A percentile compares a stretch with the other conserved stretches of the same genome.
phyloP scores from a whole-genome alignment of 2,113 vertebrate species.

The Furnarius figulus region DNA sequence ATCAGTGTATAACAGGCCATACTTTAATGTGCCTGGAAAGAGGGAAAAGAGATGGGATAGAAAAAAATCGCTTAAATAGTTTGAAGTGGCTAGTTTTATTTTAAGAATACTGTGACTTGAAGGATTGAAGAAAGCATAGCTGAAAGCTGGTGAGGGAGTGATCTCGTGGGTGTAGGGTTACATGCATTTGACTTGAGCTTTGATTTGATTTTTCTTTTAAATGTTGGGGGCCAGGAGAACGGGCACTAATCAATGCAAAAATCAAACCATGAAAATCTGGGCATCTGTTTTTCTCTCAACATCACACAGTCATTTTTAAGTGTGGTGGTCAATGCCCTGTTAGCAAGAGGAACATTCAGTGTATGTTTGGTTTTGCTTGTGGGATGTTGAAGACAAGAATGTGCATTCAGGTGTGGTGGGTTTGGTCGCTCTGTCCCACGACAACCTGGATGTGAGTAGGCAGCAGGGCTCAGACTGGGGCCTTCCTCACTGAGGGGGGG shows the following conservation, averaged over 20 bases:
- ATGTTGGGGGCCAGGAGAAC: background rate
- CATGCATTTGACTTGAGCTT: background rate
- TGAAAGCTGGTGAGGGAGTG: background rate
- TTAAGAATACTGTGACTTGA: background rate
- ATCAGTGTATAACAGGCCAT: background rate
- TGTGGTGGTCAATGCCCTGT: background rate
- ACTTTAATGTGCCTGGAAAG: background rate
- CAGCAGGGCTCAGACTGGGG: background rate
- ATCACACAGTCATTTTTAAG: background rate
- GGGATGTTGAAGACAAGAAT: background rate
- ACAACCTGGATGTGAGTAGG: background rate
- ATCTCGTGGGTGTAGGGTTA: background rate
- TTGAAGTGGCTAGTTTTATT: background rate
- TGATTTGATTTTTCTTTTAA: background rate
- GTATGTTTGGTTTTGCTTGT: background rate
- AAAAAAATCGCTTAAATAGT: background rate
- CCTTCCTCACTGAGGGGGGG: background rate
- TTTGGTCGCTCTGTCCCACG: background rate
- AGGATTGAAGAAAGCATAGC: background rate
- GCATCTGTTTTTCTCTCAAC: background rate
- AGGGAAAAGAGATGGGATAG: background rate
- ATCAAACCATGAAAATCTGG: background rate
- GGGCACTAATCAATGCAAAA: background rate
- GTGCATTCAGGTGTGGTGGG: background rate
- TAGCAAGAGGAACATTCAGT: background rate